Evolutionary conservation across 2,888 invertebrate species (phyloP), one percentile per base, ranked within the genome.

Genomic region (Ophion slaviceki): DNA sequence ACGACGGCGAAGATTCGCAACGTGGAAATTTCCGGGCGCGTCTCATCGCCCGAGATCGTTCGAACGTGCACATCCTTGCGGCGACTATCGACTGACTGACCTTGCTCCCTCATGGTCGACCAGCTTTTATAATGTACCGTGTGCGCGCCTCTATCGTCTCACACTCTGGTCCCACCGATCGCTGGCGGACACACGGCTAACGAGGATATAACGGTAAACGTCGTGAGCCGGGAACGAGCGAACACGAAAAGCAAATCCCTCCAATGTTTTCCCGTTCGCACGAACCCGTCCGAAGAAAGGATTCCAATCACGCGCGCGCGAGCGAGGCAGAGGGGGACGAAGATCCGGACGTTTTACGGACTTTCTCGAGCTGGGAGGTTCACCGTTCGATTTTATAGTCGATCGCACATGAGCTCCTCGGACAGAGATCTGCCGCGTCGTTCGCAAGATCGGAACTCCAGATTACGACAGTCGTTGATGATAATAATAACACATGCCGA

Each of bases 371-470:
- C 40, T 45, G 14, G 59, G 11, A 71, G 77, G 67, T 82, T 80
- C 66, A 86, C 85, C 82, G 85, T 86, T 86, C 68, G 80, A 80
- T 86, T 86, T 86, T 80, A 80, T 86, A 17, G 82, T 62, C 75
- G 64, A 64, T 66, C 45, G 57, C 57, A 71, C n/a, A 61, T 8
- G 24, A 76, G 36, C n/a, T 2, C 17, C 36, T n/a, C 67, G 28
- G 2, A 14, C 14, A 53, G 5, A 17, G 17, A 53, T 53, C 24
- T 32, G 28, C 62, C 20, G 20, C 7, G n/a, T 10, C 7, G 2
- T 40, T 67, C 20, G 36, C 10, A 11, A 20, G 20, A 11, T 45
- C 45, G 45, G 40, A 53, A 53, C 53, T 11, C 53, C 17, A 53
- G 53, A 53, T 17, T 53, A 53, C 14, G 47, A 14, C 53, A 14